Evolutionary conservation across 2,113 vertebrate genomes (phyloP).

Genomic region (Menura novaehollandiae): DNA sequence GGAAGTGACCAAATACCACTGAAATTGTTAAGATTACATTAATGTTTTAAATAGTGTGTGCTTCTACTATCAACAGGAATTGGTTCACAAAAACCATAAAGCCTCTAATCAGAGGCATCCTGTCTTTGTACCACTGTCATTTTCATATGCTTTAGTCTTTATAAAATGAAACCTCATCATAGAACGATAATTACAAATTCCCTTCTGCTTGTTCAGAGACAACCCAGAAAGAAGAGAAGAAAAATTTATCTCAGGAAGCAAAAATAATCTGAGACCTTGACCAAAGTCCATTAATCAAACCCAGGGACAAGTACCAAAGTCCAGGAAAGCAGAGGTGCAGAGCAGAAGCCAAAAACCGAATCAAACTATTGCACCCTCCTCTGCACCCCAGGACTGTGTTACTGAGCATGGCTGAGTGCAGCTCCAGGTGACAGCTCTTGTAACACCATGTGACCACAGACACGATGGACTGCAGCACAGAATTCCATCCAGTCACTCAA

Average conservation of each 20-base stretch:
- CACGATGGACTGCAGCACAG: not conserved
- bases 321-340: not conserved
- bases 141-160: not conserved
- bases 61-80: not conserved
- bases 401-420: not conserved
- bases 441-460: accelerated
- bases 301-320: not conserved
- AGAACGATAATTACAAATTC: not conserved
- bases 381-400: accelerated
- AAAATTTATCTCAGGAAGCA: not conserved
- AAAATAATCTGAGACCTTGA: not conserved
- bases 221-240: not conserved
- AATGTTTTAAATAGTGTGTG: not conserved
- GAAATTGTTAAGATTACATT: not conserved
- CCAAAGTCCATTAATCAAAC: not conserved
- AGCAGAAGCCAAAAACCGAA: not conserved
- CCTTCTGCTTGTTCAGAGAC: not conserved
- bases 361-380: not conserved
- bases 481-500: not conserved
- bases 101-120: not conserved
- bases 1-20: not conserved
- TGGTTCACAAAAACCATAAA: not conserved
- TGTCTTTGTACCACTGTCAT: not conserved
- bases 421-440: not conserved
- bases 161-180: not conserved